Conservation (phyloP, 2,888 invertebrate species). For the Watsonalla cultraria region DNA sequence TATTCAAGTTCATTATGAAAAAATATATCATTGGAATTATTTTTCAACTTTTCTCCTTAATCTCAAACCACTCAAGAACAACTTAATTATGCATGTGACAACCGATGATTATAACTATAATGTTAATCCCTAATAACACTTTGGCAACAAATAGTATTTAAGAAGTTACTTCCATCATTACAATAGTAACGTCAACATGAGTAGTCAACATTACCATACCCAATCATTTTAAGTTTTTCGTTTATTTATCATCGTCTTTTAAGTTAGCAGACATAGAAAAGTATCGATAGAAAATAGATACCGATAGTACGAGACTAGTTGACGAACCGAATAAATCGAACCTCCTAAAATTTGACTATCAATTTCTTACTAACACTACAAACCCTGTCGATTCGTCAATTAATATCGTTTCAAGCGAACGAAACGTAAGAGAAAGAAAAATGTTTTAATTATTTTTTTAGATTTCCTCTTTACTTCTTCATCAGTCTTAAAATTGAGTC, state of each 20-base stretch:
- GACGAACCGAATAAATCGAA: slow-evolving; percentile 33
- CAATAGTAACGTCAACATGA: slow-evolving; percentile 61
- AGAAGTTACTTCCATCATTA: slow-evolving; percentile 50
- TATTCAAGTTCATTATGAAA: slow-evolving; percentile 77
- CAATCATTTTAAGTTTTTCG: slow-evolving; percentile 44
- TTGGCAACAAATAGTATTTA: slow-evolving; percentile 77
- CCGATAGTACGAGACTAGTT: slow-evolving; percentile 37
- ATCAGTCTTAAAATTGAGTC: slow-evolving; percentile 80
- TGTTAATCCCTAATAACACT: slow-evolving; percentile 75
- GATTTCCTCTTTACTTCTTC: slow-evolving; percentile 58
- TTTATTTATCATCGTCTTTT: slow-evolving; percentile 50
- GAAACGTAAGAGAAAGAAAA: slow-evolving; percentile 45
- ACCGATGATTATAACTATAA: slow-evolving; percentile 74
- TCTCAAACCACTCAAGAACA: slow-evolving; percentile 74
- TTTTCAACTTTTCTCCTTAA: slow-evolving; percentile 74
- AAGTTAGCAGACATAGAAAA: slow-evolving; percentile 63
- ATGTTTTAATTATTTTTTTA: slow-evolving; percentile 26
- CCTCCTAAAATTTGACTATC: slow-evolving; percentile 58
- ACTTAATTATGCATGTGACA: slow-evolving; percentile 77
- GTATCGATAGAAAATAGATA: slow-evolving; percentile 55
- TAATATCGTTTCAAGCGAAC: slow-evolving; percentile 31
- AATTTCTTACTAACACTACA: slow-evolving; percentile 38
- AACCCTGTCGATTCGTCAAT: slow-evolving; percentile 39
- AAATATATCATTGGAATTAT: slow-evolving; percentile 78
- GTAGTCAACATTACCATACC: slow-evolving; percentile 60